Base-by-base conservation (phyloP, 2,888 invertebrate species). In the Mayetiola destructor region DNA sequence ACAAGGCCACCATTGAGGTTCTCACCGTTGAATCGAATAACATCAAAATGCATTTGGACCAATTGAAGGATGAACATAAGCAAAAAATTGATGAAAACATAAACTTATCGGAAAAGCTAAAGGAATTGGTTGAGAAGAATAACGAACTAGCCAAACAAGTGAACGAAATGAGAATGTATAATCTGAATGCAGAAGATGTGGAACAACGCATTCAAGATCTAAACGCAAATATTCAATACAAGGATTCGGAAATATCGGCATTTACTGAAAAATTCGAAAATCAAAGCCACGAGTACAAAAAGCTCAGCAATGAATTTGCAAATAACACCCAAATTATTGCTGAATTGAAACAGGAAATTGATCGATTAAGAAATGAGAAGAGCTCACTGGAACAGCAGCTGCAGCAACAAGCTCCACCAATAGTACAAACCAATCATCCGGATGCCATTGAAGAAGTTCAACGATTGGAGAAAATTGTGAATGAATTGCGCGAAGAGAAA, bases 251-350 rank as follows among this genome's bases (percentile, higher is more conserved):
- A 60, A 67, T 70, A 58, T 62, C 66, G 59, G 71, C 71, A 42
- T 61, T 68, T 1, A 68, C 67, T 59, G 69, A 67, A 60, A 69
- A 68, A 61, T 68, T 70, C 37, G 71, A 75, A 55, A 73, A 75
- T 48, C 66, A 30, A 23, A 74, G 73, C 64, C 70, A 74, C 60
- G 64, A 67, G 56, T 66, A 69, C 5, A 69, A 73, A 57, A 68
- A 69, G 29, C 61, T 73, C 20, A 70, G 69, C 14, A 63, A 72
- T 3, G 72, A 69, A 62, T 68, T 71, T 59, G 59, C 69, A 0
- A 66, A 66, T 27, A 68, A 72, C 61, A 68, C 73, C 23, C 70
- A 73, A 60, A 74, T 74, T 61, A 65, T 75, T 18, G 73, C 73
- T 57, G 58, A 63, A 59, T 62, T 76, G 48, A 72, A 69, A 60